Conservation (phyloP, 2,113 vertebrate species). For the Cygnus buccinator region DNA sequence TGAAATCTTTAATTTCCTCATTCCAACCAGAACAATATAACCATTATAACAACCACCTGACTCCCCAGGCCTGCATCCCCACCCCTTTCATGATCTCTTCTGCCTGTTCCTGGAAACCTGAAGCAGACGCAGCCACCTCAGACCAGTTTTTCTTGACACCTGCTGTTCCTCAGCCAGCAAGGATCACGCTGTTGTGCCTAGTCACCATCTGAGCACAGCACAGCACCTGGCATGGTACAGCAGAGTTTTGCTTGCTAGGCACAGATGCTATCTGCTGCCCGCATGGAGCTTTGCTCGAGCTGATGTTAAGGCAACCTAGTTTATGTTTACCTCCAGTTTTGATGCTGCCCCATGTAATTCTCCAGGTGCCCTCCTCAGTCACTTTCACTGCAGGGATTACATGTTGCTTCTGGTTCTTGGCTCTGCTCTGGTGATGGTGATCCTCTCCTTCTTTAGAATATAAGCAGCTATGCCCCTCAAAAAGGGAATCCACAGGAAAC, state of each 20-base stretch:
- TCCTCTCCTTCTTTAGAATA: not conserved
- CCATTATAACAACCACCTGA: constrained; percentile 42
- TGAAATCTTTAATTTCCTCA: constrained; percentile 55
- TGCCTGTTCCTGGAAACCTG: not conserved
- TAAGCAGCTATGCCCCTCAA: not conserved
- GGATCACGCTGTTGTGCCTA: not conserved
- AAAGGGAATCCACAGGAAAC: not conserved
- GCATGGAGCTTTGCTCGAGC: not conserved
- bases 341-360: not conserved
- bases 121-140: constrained; percentile 47
- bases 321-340: not conserved
- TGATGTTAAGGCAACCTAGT: not conserved
- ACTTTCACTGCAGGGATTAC: not conserved
- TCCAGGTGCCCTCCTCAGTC: not conserved
- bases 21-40: constrained; percentile 60
- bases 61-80: not conserved
- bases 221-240: rapidly evolving
- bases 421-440: not conserved
- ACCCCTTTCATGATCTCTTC: not conserved
- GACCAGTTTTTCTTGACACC: constrained; percentile 42
- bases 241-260: not conserved
- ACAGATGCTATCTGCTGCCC: not conserved
- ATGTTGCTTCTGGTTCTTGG: not conserved
- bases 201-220: not conserved
- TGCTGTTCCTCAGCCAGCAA: not conserved